phyloP scores from a whole-genome alignment of 2,113 vertebrate species.

The Haliaeetus leucogaster region DNA sequence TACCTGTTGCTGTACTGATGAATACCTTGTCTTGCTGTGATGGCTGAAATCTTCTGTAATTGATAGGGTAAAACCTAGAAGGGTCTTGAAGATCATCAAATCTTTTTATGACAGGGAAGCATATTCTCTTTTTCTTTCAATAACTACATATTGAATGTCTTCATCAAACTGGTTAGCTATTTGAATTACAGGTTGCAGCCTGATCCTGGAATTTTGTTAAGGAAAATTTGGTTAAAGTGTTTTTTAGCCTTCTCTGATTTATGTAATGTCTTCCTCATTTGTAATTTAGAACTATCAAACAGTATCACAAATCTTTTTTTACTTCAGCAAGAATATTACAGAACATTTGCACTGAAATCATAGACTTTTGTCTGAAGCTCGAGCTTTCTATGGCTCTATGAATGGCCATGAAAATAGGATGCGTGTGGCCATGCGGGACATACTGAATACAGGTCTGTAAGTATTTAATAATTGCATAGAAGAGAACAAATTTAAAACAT shows the following conservation, averaged over 20 bases:
- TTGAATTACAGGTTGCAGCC: background rate
- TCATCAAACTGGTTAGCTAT: background rate
- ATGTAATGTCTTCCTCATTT: background rate
- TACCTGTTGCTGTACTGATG: background rate
- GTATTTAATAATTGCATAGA: background rate
- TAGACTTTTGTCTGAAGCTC: background rate
- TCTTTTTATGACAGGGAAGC: background rate
- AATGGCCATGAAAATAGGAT: background rate
- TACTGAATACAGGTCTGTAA: background rate
- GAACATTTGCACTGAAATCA: background rate
- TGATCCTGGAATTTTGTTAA: background rate
- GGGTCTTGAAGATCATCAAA: background rate
- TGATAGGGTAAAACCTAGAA: background rate
- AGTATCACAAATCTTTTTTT: background rate
- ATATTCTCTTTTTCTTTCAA: background rate
- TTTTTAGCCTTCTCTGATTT: background rate
- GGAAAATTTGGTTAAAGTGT: background rate
- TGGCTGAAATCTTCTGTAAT: background rate
- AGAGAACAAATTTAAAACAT: background rate
- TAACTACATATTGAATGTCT: background rate
- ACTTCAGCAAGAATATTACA: background rate
- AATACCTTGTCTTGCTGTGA: background rate
- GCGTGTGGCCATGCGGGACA: background rate
- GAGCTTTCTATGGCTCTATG: background rate
- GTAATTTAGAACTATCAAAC: background rate